These are phyloP conservation scores for Eudyptes chrysolophus DNA, from an alignment of 2,113 vertebrate genomes.

Conservation along the genomic window DNA sequence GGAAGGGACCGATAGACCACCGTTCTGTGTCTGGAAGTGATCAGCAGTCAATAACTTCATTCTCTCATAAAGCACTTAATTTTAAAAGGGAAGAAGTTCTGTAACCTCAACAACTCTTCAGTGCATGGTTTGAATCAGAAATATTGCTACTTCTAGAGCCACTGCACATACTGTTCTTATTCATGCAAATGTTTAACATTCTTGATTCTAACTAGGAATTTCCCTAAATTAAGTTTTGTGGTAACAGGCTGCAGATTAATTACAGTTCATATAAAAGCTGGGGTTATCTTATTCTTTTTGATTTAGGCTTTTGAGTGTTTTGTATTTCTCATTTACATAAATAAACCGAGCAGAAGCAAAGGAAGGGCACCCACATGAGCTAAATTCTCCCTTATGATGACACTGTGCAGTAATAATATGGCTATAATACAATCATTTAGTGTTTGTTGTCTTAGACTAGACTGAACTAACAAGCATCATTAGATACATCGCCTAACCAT, in stretches of 20 bases:
- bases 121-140: constrained; percentile 54
- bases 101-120: constrained; percentile 30
- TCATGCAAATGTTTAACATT: constrained; percentile 43
- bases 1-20: neutral
- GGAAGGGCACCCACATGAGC: neutral
- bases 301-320: neutral
- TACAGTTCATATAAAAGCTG: constrained; percentile 8
- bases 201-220: constrained; percentile 47
- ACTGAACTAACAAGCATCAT: neutral
- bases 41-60: constrained; percentile 41
- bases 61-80: constrained; percentile 8
- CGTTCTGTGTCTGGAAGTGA: constrained; percentile 7
- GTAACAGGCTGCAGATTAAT: constrained; percentile 37
- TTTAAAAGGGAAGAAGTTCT: constrained; percentile 39
- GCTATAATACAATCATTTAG: neutral
- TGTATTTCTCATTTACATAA: neutral
- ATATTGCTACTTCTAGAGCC: constrained; percentile 20
- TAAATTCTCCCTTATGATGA: neutral
- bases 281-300: neutral
- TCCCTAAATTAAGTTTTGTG: constrained; percentile 41
- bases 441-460: neutral
- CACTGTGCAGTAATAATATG: neutral
- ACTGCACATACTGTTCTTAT: constrained; percentile 56
- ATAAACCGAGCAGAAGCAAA: neutral
- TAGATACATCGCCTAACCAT: neutral